These are phyloP conservation scores for Erebia aethiops DNA, from an alignment of 2,888 invertebrate species.

Conservation along the genomic window DNA sequence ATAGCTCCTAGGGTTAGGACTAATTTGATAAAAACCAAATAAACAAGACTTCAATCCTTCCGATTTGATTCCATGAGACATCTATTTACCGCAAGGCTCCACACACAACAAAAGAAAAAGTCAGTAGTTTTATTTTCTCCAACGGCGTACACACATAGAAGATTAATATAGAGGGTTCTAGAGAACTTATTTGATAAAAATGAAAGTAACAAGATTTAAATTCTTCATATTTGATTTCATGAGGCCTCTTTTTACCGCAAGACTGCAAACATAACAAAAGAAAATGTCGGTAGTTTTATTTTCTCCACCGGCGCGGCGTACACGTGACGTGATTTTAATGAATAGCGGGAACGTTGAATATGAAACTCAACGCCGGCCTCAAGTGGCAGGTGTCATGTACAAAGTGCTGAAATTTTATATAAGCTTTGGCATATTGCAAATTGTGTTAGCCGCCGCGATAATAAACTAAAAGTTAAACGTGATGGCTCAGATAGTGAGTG, in stretches of 20 bases:
- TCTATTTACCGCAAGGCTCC: too few relatives aligned
- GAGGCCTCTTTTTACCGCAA: neutral
- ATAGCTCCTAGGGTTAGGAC: too few relatives aligned
- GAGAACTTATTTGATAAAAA: too few relatives aligned
- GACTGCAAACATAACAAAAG: neutral
- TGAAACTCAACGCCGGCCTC: constrained; percentile 15
- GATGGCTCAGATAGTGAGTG: neutral
- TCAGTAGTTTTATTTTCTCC: too few relatives aligned
- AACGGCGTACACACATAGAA: too few relatives aligned
- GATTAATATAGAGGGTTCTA: too few relatives aligned
- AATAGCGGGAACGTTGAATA: constrained; percentile 22
- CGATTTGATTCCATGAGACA: too few relatives aligned
- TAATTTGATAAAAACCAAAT: too few relatives aligned
- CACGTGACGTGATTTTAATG: constrained; percentile 24
- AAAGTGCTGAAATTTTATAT: constrained; percentile 14
- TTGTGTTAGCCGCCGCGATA: neutral
- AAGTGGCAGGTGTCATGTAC: constrained; percentile 24
- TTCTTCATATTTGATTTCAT: too few relatives aligned
- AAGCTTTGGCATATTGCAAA: constrained; percentile 18
- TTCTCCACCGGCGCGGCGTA: neutral
- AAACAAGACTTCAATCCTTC: too few relatives aligned
- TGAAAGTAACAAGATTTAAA: too few relatives aligned
- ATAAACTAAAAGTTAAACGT: neutral
- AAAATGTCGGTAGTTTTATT: constrained; percentile 17
- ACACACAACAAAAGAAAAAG: too few relatives aligned